Evolutionary conservation across 2,113 vertebrate species (phyloP).

Genomic region (Physeter macrocephalus): DNA sequence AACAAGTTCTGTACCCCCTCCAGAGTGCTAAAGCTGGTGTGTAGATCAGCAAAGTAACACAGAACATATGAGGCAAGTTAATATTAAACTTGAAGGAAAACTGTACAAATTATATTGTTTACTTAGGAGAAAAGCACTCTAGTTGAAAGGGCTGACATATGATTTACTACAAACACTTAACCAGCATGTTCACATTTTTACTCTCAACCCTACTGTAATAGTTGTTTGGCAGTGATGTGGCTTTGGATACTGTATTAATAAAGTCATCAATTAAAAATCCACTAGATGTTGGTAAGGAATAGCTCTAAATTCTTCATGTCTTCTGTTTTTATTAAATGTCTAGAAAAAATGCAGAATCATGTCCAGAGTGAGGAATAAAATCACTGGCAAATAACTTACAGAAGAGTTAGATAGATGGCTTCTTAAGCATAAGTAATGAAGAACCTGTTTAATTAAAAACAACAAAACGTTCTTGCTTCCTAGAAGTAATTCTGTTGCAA

Average conservation of each 20-base stretch:
- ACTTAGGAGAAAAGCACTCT: conserved; percentile 65
- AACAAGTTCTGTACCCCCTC: conserved; percentile 81
- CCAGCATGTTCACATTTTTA: conserved; percentile 56
- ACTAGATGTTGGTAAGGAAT: neutral
- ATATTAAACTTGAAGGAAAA: conserved; percentile 78
- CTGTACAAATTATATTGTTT: conserved; percentile 75
- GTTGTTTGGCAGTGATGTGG: conserved; percentile 15
- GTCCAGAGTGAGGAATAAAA: conserved; percentile 16
- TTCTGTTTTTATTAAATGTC: conserved; percentile 34
- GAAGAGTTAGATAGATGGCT: neutral
- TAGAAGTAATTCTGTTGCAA: conserved; percentile 2
- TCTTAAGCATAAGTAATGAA: neutral
- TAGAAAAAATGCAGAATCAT: conserved; percentile 28
- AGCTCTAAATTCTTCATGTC: conserved; percentile 24
- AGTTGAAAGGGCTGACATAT: conserved; percentile 70
- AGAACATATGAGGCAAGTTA: conserved; percentile 75
- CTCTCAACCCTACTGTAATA: conserved; percentile 36
- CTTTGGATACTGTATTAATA: conserved; percentile 33
- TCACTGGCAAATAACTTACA: conserved; percentile 26
- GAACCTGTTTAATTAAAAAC: conserved; percentile 24
- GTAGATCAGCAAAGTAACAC: conserved; percentile 73
- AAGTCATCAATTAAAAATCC: conserved; percentile 51
- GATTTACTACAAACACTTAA: conserved; percentile 71
- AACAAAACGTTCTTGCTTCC: neutral
- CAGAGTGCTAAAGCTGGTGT: conserved; percentile 76